A percentile compares a stretch with the other conserved stretches of the same genome.
phyloP scores from a whole-genome alignment of 2,113 vertebrate genomes.

The Vidua macroura region DNA sequence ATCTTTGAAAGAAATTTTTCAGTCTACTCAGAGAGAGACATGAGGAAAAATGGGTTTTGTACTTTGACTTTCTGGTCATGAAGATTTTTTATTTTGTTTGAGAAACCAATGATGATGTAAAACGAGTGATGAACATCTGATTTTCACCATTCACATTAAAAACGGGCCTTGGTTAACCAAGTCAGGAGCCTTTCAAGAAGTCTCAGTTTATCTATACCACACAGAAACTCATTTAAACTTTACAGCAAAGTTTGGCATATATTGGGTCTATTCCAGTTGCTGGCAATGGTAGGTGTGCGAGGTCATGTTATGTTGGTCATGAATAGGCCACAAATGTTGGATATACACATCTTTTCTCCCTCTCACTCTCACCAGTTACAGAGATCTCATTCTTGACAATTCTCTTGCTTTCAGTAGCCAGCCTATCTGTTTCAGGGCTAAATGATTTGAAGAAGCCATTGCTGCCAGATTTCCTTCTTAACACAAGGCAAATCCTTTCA shows the following conservation, averaged over 20 bases:
- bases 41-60: neutral
- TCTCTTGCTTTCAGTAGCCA: neutral
- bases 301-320: neutral
- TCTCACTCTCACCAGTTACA: neutral
- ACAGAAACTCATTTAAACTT: neutral
- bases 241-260: neutral
- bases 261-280: neutral
- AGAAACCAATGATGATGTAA: neutral
- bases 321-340: neutral
- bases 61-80: neutral
- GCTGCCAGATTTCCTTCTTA: neutral
- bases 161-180: neutral
- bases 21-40: neutral
- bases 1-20: neutral
- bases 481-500: neutral
- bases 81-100: neutral
- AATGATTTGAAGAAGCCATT: neutral
- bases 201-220: neutral
- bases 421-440: neutral
- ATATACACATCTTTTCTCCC: neutral
- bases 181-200: neutral
- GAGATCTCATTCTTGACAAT: neutral
- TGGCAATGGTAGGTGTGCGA: fast-evolving
- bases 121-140: neutral
- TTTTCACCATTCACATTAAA: neutral